Base-by-base conservation (phyloP, 2,797 vertebrate genomes). In the Lacerta bilineata region DNA sequence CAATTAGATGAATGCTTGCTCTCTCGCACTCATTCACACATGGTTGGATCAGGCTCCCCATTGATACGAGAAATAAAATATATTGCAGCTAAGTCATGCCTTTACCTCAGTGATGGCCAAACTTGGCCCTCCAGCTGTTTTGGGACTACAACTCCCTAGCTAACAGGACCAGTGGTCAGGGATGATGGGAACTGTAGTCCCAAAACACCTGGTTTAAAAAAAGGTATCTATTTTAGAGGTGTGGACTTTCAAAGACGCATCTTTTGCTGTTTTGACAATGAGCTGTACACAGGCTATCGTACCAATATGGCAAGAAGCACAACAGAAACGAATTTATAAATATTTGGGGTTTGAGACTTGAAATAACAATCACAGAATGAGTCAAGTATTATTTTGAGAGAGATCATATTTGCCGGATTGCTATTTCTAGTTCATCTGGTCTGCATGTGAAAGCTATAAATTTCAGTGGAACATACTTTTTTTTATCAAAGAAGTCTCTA, bases 221-320 rank as follows among this genome's bases (percentile, higher is more conserved):
- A 64, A 68, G 13, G 88, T 89, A 61, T 20, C 84, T 68, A 80
- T 85, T 83, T 91, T 25, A 41, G 59, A 88, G 13, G 79, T 41
- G 27, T 29, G 23, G 33, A 78, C 6, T 90, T 69, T 84, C 29
- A 36, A 10, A 46, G 66, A 59, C 25, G 5, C 80, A 2, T 0
- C 6, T 2, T 68, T 80, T 75, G 29, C 0, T 85, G 80, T 84
- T 90, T 6, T 78, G 64, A 69, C 33, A 9, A 84, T 88, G 69
- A 81, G 25, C 29, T 85, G 61, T 69, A 80, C 15, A 3, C 39
- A 76, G 66, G 59, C 79, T 41, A 20, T 4, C 18, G 76, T 33
- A 82, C 80, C 0, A 86, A 0, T 79, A 83, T 87, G 1, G 17
- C 29, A 69, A 9, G 1, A 27, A 5, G 6, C 25, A 23, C 5